Evolutionary conservation across 2,113 vertebrate species (phyloP), one percentile per base, ranked within the genome.

Genomic region (Percopsis transmontana): DNA sequence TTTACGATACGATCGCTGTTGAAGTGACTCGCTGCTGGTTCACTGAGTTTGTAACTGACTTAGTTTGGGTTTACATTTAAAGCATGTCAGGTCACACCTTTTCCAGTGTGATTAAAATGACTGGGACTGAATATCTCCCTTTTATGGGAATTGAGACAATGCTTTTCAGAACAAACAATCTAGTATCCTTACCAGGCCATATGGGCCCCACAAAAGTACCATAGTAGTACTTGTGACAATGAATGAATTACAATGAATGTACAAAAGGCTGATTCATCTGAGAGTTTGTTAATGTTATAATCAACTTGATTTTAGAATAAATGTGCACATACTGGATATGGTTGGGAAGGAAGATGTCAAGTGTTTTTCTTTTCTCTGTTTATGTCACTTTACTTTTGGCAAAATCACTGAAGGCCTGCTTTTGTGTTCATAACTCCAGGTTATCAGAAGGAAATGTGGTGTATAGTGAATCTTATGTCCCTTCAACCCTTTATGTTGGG

Each of bases 1-100:
- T 89, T 88, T 88, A 88, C 81, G 82, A 66, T 64, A 10, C 33
- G 53, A 58, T 74, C 62, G 51, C 74, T 76, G 76, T 70, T 65
- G 27, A 74, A 76, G 53, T 62, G 14, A 68, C 41, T 79, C 2
- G 6, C 69, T 78, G 76, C 66, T 83, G 72, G 59, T 45, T 62
- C 63, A n/a, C 20, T 58, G 52, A 63, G 42, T 66, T 45, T 56
- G 10, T 52, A 9, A 70, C 60, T 67, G 24, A 61, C 62, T 23
- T n/a, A 41, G 57, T 44, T 77, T 21, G 27, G 27, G 5, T 7
- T 33, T 6, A 33, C 52, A 62, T 20, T 38, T 51, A 23, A 54
- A 54, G 47, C 14, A 42, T 61, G 47, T 9, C 11, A 5, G 19
- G 39, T 20, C 39, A 58, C 27, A 33, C 11, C n/a, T 33, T 9